Evolutionary conservation across 2,797 vertebrate species (phyloP).

Genomic region (Coendou prehensilis): DNA sequence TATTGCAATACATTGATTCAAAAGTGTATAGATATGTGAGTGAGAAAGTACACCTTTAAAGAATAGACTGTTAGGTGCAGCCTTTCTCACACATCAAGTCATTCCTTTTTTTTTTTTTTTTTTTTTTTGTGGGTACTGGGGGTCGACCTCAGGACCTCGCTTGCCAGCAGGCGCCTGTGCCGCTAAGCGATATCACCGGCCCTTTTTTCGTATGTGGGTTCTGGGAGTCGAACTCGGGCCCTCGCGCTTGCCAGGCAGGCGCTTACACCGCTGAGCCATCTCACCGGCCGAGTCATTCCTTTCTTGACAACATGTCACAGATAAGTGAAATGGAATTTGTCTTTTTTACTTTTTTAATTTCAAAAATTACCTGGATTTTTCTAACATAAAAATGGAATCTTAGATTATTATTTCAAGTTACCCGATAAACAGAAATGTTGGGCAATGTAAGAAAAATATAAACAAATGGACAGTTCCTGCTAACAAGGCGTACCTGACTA

Average conservation of each 20-base stretch:
- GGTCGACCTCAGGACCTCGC: no score
- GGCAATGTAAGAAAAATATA: not conserved
- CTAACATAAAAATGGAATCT: not conserved
- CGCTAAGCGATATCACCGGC: no score
- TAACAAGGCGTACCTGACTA: not conserved
- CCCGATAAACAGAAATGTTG: not conserved
- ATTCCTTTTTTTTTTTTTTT: not conserved
- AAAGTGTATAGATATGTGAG: not conserved
- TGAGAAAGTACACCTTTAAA: not conserved
- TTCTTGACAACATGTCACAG: not conserved
- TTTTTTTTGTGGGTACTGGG: no score
- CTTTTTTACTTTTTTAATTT: not conserved
- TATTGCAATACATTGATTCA: not conserved
- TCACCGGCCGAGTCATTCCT: not conserved
- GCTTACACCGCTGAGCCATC: no score
- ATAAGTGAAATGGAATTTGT: slow-evolving; percentile 1
- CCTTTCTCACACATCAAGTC: not conserved
- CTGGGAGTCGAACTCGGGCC: no score
- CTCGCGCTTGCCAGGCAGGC: no score
- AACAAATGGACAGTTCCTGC: not conserved
- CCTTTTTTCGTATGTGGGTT: no score
- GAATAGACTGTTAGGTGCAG: not conserved
- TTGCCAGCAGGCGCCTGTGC: no score
- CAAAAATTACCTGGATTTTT: not conserved
- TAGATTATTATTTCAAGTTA: not conserved